Evolutionary conservation across 2,113 vertebrate species (phyloP).

Genomic region (Sinosuthora webbiana): DNA sequence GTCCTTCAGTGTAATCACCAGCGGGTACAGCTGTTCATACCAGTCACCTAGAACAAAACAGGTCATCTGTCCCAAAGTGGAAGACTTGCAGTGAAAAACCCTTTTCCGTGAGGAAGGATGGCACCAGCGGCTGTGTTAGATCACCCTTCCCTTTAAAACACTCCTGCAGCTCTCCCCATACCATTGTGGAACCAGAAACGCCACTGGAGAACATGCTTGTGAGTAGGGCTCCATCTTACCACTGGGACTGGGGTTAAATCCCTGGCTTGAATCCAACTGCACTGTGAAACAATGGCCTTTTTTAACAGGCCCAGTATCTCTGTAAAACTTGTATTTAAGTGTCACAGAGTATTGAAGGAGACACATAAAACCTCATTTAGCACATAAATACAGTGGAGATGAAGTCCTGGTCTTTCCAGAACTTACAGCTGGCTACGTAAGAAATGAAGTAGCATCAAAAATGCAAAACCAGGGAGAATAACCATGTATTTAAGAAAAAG

Average conservation of each 20-base stretch:
- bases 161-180: background rate
- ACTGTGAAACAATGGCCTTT: background rate
- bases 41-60: constrained; percentile 81
- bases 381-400: background rate
- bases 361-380: background rate
- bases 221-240: background rate
- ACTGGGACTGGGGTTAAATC: background rate
- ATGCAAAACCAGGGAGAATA: background rate
- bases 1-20: constrained; percentile 87
- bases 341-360: background rate
- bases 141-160: accelerated
- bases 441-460: background rate
- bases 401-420: background rate
- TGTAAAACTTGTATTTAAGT: background rate
- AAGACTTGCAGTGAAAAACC: background rate
- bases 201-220: accelerated
- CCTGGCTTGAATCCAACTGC: background rate
- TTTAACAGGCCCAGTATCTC: background rate
- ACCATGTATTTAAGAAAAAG: background rate
- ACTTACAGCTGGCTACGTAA: background rate
- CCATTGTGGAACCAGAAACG: background rate
- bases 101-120: background rate
- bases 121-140: background rate
- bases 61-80: background rate
- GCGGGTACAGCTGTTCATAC: constrained; percentile 86